Percentiles rank a stretch among this genome's conserved stretches.
Evolutionary conservation across 2,888 invertebrate species (phyloP).

Genomic region (Cetonia aurata): DNA sequence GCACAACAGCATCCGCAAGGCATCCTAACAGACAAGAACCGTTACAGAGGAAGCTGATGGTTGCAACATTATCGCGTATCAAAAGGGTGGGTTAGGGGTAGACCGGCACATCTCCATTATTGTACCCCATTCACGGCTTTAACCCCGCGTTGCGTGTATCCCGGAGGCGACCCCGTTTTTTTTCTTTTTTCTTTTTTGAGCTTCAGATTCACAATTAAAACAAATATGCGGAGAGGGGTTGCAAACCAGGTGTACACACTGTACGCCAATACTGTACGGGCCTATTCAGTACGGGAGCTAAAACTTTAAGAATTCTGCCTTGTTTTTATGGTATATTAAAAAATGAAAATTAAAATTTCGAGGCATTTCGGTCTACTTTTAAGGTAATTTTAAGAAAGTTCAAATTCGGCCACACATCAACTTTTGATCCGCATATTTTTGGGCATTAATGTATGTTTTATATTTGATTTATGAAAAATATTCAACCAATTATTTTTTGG

Average conservation of each 20-base stretch:
- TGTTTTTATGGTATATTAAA: no score
- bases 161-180: slow-evolving; percentile 63
- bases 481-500: no score
- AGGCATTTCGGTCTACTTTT: no score
- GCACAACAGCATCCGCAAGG: slow-evolving; percentile 24
- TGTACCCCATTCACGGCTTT: slow-evolving; percentile 65
- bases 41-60: slow-evolving; percentile 53
- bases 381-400: no score
- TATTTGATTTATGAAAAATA: no score
- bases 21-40: slow-evolving; percentile 52
- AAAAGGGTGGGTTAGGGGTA: slow-evolving; percentile 66
- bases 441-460: no score
- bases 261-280: slow-evolving; percentile 64
- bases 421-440: no score
- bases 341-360: no score
- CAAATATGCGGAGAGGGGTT: slow-evolving; percentile 62
- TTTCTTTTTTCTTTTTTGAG: slow-evolving; percentile 52
- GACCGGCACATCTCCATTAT: slow-evolving; percentile 66
- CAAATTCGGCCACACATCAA: no score
- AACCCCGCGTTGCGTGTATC: slow-evolving; percentile 59
- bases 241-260: slow-evolving; percentile 62
- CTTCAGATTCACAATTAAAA: slow-evolving; percentile 54
- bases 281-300: no score
- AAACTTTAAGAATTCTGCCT: no score
- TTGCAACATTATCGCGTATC: slow-evolving; percentile 65